Percentiles rank a stretch among this genome's conserved stretches.
Conservation (phyloP, 2,888 invertebrate genomes). For the Pardosa pseudoannulata region DNA sequence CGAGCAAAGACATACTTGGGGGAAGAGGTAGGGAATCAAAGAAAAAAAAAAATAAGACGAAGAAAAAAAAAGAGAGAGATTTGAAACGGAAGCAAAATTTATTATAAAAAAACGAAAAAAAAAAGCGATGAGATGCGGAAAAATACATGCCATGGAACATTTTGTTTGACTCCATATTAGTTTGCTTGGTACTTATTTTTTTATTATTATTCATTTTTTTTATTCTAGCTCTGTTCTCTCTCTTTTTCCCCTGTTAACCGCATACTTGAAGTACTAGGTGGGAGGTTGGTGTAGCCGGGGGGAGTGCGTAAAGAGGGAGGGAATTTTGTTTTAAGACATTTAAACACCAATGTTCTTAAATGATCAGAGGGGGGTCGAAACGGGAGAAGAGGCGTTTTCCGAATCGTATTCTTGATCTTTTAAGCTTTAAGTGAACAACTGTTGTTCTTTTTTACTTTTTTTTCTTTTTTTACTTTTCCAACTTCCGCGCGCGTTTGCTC, state of each 20-base stretch:
- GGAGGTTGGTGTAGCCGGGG: neutral
- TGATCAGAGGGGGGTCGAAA: conserved; percentile 44
- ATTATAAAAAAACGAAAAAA: no score
- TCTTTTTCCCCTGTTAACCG: conserved; percentile 18
- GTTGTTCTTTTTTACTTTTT: conserved; percentile 44
- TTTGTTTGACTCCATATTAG: conserved; percentile 71
- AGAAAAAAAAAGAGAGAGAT: no score
- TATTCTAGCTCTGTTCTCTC: conserved; percentile 33
- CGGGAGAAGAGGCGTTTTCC: conserved; percentile 50
- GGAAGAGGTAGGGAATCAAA: conserved; percentile 43
- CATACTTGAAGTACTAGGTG: neutral
- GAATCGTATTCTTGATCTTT: conserved; percentile 67
- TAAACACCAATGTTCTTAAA: conserved; percentile 70
- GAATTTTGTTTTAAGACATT: conserved; percentile 71
- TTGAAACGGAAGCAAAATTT: conserved; percentile 71
- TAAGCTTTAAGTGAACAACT: conserved; percentile 71
- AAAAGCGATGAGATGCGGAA: conserved; percentile 61
- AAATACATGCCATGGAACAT: conserved; percentile 68
- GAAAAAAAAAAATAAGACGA: conserved; percentile 38
- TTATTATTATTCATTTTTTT: no score
- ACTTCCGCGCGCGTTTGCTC: no score
- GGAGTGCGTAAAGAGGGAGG: neutral
- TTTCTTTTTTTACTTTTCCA: no score
- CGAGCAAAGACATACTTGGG: neutral
- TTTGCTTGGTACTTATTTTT: conserved; percentile 49